Conservation (phyloP, 2,113 vertebrate genomes). For the Alethe diademata region DNA sequence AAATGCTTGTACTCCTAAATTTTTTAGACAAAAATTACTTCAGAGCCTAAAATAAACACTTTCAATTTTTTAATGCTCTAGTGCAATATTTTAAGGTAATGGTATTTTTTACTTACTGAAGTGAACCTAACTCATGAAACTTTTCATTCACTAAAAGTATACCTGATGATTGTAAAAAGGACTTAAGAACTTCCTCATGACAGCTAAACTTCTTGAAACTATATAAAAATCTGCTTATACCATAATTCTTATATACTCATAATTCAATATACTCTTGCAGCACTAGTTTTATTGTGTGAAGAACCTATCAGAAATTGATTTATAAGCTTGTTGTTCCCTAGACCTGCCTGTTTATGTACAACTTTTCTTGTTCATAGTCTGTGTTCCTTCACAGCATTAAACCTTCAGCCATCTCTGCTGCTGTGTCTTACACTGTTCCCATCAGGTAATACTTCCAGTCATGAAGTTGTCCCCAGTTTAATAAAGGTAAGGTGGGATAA, state of each 20-base stretch:
- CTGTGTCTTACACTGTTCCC: neutral
- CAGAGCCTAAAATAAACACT: neutral
- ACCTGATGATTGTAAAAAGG: neutral
- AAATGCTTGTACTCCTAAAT: neutral
- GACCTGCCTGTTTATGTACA: rapidly evolving
- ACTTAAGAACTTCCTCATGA: neutral
- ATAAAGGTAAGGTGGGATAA: slow-evolving; percentile 4
- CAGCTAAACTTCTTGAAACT: neutral
- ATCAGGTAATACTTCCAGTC: neutral
- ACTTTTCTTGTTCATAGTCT: neutral
- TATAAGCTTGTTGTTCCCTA: neutral
- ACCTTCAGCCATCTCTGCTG: neutral
- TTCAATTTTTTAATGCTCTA: neutral
- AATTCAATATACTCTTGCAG: neutral
- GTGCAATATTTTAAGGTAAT: neutral
- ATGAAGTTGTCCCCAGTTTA: neutral
- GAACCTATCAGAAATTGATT: neutral
- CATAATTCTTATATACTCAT: neutral
- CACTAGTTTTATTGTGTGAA: neutral
- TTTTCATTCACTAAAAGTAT: neutral
- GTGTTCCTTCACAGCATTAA: neutral
- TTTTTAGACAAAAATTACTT: neutral
- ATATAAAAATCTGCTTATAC: neutral
- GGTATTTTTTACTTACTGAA: neutral
- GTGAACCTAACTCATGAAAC: neutral